Evolutionary conservation across 2,797 vertebrate species (phyloP), one percentile per base, ranked within the genome.

Genomic region (Tolypeutes matacus): DNA sequence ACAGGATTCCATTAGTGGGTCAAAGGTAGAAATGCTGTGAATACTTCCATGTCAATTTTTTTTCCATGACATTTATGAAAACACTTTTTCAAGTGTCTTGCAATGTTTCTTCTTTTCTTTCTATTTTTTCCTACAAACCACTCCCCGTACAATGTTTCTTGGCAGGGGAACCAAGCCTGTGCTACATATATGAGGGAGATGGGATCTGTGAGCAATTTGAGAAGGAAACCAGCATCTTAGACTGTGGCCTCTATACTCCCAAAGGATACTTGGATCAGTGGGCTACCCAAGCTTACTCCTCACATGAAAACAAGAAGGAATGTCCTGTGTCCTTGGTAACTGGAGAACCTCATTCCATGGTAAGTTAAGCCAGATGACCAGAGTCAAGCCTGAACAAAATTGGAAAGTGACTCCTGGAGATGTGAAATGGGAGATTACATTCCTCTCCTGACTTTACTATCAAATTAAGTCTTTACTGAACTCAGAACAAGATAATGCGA

Each of bases 111-210:
- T 56, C 18, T 53, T 56, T 56, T 20, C 53, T 56, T 56, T 56
- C 18, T 56, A 56, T 56, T 56, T 56, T 56, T 56, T 18, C 53
- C 53, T 18, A 21, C 17, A 18, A 56, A 56, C 17, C 53, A 56
- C 53, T 56, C 60, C 78, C 9, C 34, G 36, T 31, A 82, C 25
- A 15, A 42, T 89, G 25, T 96, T 51, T 98, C 39, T 96, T 97
- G 97, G 69, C 97, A 99, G 99, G 99, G 88, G 99, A 99, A 96
- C 99, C 99, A 6, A 99, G 99, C 96, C 98, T 99, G 86, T 99
- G 99, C 98, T 99, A 99, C 1, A 95, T 99, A 69, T 98, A 99
- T 0, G 98, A 99, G 1, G 99, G 99, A 9, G 99, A 99, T 0
- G 99, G 99, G 0, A 97, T 99, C 73, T 99, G 99, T 78, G 99